phyloP scores from a whole-genome alignment of 2,888 invertebrate species.

The Podabrus alpinus region DNA sequence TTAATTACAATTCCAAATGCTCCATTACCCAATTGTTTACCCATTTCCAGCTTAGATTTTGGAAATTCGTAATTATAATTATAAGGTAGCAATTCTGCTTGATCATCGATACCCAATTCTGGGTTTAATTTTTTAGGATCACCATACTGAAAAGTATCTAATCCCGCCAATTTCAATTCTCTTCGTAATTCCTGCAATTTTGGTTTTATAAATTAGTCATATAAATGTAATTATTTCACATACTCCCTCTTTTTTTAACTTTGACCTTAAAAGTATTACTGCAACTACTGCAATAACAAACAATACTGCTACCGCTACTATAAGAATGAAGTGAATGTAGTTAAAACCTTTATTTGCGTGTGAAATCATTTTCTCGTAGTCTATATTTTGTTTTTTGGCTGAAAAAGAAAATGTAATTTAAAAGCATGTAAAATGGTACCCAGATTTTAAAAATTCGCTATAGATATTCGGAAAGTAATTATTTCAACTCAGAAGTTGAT shows the following conservation, averaged over 20 bases:
- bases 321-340: neutral
- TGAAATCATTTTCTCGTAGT: neutral
- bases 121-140: slow-evolving; percentile 82
- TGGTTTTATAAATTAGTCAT: neutral
- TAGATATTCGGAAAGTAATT: too few species aligned
- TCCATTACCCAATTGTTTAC: slow-evolving; percentile 88
- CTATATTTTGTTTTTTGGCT: too few species aligned
- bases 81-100: slow-evolving; percentile 92
- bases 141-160: slow-evolving; percentile 79
- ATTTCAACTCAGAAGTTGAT: too few species aligned
- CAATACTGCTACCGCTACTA: slow-evolving; percentile 33
- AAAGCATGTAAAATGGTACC: too few species aligned
- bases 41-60: slow-evolving; percentile 76
- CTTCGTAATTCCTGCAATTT: slow-evolving; percentile 61
- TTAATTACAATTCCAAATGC: slow-evolving; percentile 95
- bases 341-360: neutral
- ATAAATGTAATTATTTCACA: slow-evolving; percentile 12
- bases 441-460: too few species aligned
- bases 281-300: slow-evolving; percentile 26
- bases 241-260: slow-evolving; percentile 57
- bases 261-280: slow-evolving; percentile 40
- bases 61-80: slow-evolving; percentile 91
- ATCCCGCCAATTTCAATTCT: slow-evolving; percentile 72
- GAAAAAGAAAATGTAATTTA: slow-evolving; percentile 67
- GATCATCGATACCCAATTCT: slow-evolving; percentile 86